A percentile compares a stretch with the other conserved stretches of the same genome.
Evolutionary conservation across 2,888 invertebrate species (phyloP).

Genomic region (Tolmerus cingulatus): DNA sequence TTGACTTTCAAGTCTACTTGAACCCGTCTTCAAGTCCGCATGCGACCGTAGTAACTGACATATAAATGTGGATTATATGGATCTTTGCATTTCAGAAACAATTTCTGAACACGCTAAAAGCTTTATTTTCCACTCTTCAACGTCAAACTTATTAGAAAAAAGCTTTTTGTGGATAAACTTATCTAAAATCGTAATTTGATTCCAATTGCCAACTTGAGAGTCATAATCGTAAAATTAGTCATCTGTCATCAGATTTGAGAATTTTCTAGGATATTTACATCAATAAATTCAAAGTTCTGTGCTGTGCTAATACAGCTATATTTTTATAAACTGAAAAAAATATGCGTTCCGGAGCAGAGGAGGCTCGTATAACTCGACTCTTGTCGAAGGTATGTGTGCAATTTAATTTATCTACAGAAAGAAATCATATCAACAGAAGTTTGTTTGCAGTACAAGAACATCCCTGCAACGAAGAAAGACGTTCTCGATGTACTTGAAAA

Average conservation of each 20-base stretch:
- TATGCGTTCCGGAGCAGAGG: conserved; percentile 58
- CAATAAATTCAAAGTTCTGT: background rate
- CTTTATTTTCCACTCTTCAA: background rate
- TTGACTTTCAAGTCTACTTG: too few species aligned
- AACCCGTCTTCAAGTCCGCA: too few species aligned
- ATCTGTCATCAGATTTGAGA: conserved; percentile 3
- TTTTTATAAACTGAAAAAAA: background rate
- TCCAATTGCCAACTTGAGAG: background rate
- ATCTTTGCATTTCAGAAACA: too few species aligned
- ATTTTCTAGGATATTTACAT: background rate
- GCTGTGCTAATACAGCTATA: background rate
- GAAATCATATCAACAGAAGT: background rate
- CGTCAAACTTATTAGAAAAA: background rate
- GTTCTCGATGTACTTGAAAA: conserved; percentile 70
- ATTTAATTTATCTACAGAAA: background rate
- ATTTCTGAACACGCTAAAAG: too few species aligned
- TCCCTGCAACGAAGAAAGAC: conserved; percentile 73
- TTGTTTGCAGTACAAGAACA: conserved; percentile 73
- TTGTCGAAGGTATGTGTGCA: conserved; percentile 63
- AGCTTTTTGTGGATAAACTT: background rate
- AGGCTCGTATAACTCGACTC: conserved; percentile 65
- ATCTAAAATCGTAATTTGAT: background rate
- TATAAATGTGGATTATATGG: too few species aligned
- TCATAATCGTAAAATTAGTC: background rate
- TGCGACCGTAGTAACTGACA: too few species aligned